phyloP scores from a whole-genome alignment of 2,113 vertebrate genomes.

The Poeciliopsis occidentalis region DNA sequence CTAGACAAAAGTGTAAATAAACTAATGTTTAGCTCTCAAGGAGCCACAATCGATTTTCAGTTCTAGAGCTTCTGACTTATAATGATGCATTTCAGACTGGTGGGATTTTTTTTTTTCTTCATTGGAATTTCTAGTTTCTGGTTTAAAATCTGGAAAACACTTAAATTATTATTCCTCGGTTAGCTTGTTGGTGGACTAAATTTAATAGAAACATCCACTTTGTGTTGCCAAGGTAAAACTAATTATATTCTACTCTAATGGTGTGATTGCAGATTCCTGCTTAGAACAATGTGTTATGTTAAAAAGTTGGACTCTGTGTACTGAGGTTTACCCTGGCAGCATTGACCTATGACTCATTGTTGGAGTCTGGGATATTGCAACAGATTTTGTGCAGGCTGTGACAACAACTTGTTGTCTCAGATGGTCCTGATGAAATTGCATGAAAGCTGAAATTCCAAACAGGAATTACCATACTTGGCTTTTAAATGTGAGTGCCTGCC shows the following conservation, averaged over 20 bases:
- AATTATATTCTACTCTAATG: not conserved
- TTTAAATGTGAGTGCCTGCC: conserved; percentile 8
- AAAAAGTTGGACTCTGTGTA: not conserved
- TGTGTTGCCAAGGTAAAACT: not conserved
- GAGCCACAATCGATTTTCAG: not conserved
- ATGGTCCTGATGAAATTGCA: conserved; percentile 46
- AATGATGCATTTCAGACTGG: too few species aligned
- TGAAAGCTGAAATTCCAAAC: conserved; percentile 26
- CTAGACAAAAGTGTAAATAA: not conserved
- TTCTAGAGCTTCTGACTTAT: not conserved
- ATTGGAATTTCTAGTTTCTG: too few species aligned
- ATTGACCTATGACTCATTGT: conserved; percentile 14
- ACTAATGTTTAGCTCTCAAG: not conserved
- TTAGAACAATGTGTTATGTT: not conserved
- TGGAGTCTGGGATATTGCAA: conserved; percentile 27
- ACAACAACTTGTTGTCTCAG: conserved; percentile 35
- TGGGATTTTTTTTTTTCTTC: too few species aligned
- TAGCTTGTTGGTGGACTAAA: not conserved
- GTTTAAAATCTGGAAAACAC: too few species aligned
- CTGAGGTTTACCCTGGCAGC: not conserved
- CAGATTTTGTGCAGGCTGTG: conserved; percentile 25
- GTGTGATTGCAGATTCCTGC: not conserved
- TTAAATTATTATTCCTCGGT: not conserved
- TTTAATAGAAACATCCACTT: not conserved
- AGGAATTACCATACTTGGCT: conserved; percentile 17